These are phyloP conservation scores for Theocolax elegans DNA, from an alignment of 1,140 invertebrate genomes.

Conservation along the genomic window DNA sequence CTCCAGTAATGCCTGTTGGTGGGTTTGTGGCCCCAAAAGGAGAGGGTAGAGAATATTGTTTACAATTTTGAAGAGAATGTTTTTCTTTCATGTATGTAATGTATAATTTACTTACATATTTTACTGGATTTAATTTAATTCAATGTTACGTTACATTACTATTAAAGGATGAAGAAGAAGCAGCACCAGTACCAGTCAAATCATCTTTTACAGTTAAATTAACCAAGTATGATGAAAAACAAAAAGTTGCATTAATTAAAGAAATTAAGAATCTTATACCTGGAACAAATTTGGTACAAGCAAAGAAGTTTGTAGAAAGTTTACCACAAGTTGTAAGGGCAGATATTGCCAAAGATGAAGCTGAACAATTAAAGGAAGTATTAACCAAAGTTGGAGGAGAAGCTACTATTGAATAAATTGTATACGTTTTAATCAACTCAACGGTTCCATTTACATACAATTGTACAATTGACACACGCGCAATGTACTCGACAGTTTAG, in stretches of 20 bases:
- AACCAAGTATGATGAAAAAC: slow-evolving; percentile 89
- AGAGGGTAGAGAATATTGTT: slow-evolving; percentile 72
- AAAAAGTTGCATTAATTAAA: slow-evolving; percentile 97
- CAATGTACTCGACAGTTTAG: slow-evolving; percentile 35
- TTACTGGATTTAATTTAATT: no score
- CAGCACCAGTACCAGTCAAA: slow-evolving; percentile 69
- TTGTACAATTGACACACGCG: slow-evolving; percentile 32
- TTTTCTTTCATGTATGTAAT: no score
- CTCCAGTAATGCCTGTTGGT: slow-evolving; percentile 85
- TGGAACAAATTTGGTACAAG: slow-evolving; percentile 88
- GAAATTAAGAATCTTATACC: slow-evolving; percentile 91
- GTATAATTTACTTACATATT: no score
- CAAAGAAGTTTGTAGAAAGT: slow-evolving; percentile 98
- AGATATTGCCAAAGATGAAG: slow-evolving; percentile 94
- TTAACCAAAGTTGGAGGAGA: slow-evolving; percentile 87
- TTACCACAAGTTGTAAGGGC: slow-evolving; percentile 87
- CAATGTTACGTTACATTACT: no score
- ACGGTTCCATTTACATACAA: slow-evolving; percentile 24
- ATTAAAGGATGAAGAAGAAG: slow-evolving; percentile 71
- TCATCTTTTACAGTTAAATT: slow-evolving; percentile 85
- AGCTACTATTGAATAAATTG: slow-evolving; percentile 82
- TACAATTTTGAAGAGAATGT: no score
- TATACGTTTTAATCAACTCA: no score
- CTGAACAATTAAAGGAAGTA: slow-evolving; percentile 89
- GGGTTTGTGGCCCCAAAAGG: slow-evolving; percentile 70